Evolutionary conservation across 2,888 invertebrate genomes (phyloP), one percentile per base, ranked within the genome.

Genomic region (Drosophila rubida): DNA sequence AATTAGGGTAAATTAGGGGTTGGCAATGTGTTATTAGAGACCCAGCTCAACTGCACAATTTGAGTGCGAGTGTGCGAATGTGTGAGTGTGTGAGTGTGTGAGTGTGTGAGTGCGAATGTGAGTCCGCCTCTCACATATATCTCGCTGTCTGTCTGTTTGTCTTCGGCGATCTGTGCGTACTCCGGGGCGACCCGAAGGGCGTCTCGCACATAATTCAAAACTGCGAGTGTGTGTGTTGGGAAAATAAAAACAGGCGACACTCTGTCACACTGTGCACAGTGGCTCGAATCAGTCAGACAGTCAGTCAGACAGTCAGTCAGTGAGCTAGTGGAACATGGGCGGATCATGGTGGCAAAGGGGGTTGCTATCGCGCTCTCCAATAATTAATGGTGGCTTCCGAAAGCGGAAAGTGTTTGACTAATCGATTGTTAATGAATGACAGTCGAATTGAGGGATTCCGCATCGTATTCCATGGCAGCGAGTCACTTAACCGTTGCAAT

Each of bases 1-100:
- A 90, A 90, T 88, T 89, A 90, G 87, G 85, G 88, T 85, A 89
- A 88, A 89, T 88, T 89, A 88, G 79, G 89, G 90, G 89, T 90
- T 88, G 89, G 83, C 85, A 88, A 71, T 69, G 77, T 89, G 87
- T 89, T 86, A 86, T 86, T 86, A 86, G 80, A 79, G 79, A 81
- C 86, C 75, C 66, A 41, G 65, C 67, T 59, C 74, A 69, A 54
- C 54, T 23, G 50, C 68, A 57, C 59, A 72, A 45, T 49, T 59
- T 46, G 48, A 49, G 62, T 44, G 54, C 16, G 49, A 16, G 25
- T 30, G 32, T n/a, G 51, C 11, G 60, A 13, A 41, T 53, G 46
- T 46, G 64, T 11, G 55, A 13, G 14, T 41, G 41, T 55, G 35
- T 54, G 50, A 50, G 41, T 27, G 48, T 13, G 27, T 23, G 27